Evolutionary conservation across 2,113 vertebrate genomes (phyloP).

Genomic region (Proteles cristata): DNA sequence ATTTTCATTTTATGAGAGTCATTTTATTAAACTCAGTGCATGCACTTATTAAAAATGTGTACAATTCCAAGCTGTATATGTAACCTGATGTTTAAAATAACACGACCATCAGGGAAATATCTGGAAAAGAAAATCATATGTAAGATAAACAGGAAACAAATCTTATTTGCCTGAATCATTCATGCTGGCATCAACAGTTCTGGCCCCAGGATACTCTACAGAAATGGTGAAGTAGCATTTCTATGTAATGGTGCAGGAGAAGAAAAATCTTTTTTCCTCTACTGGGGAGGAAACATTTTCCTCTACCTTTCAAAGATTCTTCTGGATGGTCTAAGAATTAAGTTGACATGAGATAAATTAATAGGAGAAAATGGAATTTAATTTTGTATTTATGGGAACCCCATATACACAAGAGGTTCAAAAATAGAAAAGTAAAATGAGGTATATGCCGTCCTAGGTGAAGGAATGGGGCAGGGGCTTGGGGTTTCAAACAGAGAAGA

Average conservation of each 20-base stretch:
- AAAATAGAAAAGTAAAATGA: neutral
- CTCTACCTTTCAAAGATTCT: neutral
- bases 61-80: neutral
- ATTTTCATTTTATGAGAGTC: neutral
- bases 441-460: neutral
- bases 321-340: neutral
- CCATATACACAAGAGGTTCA: neutral
- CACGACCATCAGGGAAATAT: neutral
- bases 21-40: neutral
- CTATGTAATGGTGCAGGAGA: neutral
- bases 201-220: neutral
- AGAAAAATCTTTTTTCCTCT: neutral
- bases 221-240: neutral
- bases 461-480: neutral
- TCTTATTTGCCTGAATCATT: neutral
- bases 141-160: neutral
- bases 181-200: neutral
- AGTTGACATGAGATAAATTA: neutral
- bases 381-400: neutral
- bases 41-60: neutral
- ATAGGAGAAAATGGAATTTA: neutral
- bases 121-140: neutral
- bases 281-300: neutral
- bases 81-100: neutral
- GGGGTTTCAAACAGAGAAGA: neutral